Conservation (phyloP, 2,888 invertebrate genomes). For the Caenorhabditis sp. region DNA sequence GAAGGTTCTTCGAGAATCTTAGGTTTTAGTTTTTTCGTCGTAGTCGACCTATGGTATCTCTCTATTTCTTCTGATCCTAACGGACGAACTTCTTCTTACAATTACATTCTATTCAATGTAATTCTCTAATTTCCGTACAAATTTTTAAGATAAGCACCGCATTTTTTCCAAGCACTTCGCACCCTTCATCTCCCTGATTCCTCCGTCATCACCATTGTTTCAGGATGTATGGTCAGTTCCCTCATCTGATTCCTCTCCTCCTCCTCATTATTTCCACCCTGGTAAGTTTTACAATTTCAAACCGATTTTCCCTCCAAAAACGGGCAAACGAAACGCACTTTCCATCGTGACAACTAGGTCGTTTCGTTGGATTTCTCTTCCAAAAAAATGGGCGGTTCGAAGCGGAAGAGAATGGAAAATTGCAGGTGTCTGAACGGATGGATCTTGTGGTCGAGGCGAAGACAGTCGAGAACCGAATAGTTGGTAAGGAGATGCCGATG, state of each 20-base stretch:
- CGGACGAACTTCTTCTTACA: too few species aligned
- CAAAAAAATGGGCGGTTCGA: background rate
- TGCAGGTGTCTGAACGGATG: constrained; percentile 22
- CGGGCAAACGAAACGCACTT: constrained; percentile 4
- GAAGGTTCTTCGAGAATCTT: background rate
- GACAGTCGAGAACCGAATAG: constrained; percentile 49
- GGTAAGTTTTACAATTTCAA: constrained; percentile 8
- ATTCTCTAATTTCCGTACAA: too few species aligned
- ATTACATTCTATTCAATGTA: too few species aligned
- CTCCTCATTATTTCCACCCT: constrained; percentile 5
- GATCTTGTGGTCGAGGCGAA: constrained; percentile 25
- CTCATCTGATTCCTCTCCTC: background rate
- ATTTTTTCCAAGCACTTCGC: too few species aligned
- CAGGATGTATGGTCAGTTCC: background rate
- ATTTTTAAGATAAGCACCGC: too few species aligned
- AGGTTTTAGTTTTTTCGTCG: too few species aligned
- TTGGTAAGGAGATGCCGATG: constrained; percentile 17
- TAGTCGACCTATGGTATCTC: too few species aligned
- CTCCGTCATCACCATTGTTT: background rate
- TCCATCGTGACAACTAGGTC: constrained; percentile 21
- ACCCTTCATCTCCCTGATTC: too few species aligned
- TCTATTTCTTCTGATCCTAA: too few species aligned
- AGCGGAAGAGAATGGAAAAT: constrained; percentile 19
- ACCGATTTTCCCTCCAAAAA: background rate
- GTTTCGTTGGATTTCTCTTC: too few species aligned